These are phyloP conservation scores for Electrona antarctica DNA, from an alignment of 2,113 vertebrate species.

Conservation along the genomic window DNA sequence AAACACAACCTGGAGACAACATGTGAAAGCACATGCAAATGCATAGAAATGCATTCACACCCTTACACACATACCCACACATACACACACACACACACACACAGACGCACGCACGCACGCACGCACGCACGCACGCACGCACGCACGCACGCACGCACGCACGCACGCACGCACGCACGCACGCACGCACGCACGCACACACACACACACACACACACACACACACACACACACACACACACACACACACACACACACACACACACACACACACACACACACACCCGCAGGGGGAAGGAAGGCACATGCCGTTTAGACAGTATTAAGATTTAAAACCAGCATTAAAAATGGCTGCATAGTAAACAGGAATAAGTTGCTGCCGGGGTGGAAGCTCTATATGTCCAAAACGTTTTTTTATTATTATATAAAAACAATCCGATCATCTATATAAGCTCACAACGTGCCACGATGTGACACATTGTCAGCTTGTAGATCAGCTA, in stretches of 20 bases:
- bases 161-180: too few relatives aligned
- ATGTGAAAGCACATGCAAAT: neutral
- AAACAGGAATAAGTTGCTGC: neutral
- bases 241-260: slow-evolving; percentile 15
- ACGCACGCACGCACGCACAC: neutral
- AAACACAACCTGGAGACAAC: neutral
- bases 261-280: slow-evolving; percentile 14
- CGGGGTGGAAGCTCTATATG: too few relatives aligned
- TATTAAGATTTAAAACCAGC: too few relatives aligned
- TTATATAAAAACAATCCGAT: too few relatives aligned
- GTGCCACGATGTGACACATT: too few relatives aligned
- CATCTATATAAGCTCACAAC: too few relatives aligned
- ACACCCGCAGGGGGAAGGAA: slow-evolving; percentile 26
- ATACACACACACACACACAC: slow-evolving; percentile 9
- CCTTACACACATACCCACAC: too few relatives aligned
- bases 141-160: too few relatives aligned
- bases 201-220: slow-evolving; percentile 35
- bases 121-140: neutral
- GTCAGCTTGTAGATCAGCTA: too few relatives aligned
- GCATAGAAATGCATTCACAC: neutral
- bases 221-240: slow-evolving; percentile 29
- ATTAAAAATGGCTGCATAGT: neutral
- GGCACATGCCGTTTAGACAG: slow-evolving; percentile 14
- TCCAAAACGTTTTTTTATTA: too few relatives aligned
- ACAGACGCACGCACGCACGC: neutral